Percentiles rank a stretch among this genome's conserved stretches.
phyloP scores from a whole-genome alignment of 2,888 invertebrate species.

The Zaprionus lineosus region DNA sequence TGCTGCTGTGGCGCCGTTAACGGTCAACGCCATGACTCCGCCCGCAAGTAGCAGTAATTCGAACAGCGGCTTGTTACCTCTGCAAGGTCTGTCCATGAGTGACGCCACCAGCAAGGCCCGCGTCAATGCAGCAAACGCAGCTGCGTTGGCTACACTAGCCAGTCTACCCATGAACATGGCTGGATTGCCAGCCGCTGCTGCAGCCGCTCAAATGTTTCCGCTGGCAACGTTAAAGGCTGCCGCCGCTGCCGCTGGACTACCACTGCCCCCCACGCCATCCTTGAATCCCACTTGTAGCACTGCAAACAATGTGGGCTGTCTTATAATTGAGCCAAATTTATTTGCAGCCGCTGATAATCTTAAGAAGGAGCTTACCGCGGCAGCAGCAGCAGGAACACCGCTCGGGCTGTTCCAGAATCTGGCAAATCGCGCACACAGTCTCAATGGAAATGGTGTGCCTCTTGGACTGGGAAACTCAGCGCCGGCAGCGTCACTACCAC shows the following conservation, averaged over 20 bases:
- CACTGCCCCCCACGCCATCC: conserved; percentile 52
- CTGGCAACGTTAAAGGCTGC: conserved; percentile 69
- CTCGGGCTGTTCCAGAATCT: conserved; percentile 76
- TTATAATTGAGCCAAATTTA: conserved; percentile 78
- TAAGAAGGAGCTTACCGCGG: conserved; percentile 76
- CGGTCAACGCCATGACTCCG: conserved; percentile 50
- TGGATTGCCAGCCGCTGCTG: conserved; percentile 42
- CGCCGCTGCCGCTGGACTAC: conserved; percentile 58
- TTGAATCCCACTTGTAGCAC: conserved; percentile 66
- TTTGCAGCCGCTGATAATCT: conserved; percentile 79
- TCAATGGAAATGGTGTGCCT: conserved; percentile 36
- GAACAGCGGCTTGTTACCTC: conserved; percentile 59
- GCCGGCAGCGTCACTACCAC: conserved; percentile 54
- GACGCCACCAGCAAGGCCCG: conserved; percentile 44
- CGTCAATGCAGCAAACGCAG: conserved; percentile 38
- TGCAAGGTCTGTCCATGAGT: conserved; percentile 61
- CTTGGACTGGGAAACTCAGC: conserved; percentile 42
- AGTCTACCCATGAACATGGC: conserved; percentile 57
- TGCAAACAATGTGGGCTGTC: conserved; percentile 74
- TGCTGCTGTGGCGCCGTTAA: conserved; percentile 57
- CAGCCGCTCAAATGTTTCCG: conserved; percentile 71
- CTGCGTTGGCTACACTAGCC: conserved; percentile 49
- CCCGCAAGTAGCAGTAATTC: conserved; percentile 38
- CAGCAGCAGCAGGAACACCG: conserved; percentile 69
- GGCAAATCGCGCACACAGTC: conserved; percentile 53